Percentiles rank a stretch among this genome's conserved stretches.
Conservation (phyloP, 2,797 vertebrate species). For the Astyanax mexicanus region DNA sequence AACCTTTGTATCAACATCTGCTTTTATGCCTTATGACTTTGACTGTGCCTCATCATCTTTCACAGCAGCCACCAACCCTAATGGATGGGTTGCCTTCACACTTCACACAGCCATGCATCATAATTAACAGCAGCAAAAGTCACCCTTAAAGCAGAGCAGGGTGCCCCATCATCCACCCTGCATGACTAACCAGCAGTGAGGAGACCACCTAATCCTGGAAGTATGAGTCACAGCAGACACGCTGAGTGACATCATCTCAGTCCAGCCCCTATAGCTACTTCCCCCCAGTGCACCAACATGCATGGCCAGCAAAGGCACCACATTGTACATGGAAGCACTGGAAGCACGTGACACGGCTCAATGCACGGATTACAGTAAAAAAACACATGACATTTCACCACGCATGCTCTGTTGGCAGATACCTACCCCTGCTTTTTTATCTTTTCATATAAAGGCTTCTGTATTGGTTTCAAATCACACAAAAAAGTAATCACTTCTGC, state of each 20-base stretch:
- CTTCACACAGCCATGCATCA: neutral
- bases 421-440: neutral
- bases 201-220: constrained; percentile 75
- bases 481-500: neutral
- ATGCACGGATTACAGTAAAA: neutral
- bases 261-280: constrained; percentile 28
- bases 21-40: neutral
- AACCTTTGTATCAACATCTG: too few species aligned
- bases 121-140: neutral
- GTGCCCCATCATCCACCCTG: constrained; percentile 17
- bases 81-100: neutral
- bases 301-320: constrained; percentile 7
- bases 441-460: neutral
- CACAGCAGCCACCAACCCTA: too few species aligned
- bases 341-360: constrained; percentile 12
- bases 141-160: neutral
- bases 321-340: constrained; percentile 1
- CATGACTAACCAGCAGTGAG: constrained; percentile 67
- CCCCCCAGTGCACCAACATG: constrained; percentile 28
- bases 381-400: neutral
- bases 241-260: constrained; percentile 80
- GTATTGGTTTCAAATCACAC: neutral
- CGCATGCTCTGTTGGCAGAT: neutral
- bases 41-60: neutral
- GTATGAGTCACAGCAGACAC: constrained; percentile 78